These are phyloP conservation scores for Sinocyclocheilus rhinocerous DNA, from an alignment of 2,113 vertebrate genomes.

Conservation along the genomic window DNA sequence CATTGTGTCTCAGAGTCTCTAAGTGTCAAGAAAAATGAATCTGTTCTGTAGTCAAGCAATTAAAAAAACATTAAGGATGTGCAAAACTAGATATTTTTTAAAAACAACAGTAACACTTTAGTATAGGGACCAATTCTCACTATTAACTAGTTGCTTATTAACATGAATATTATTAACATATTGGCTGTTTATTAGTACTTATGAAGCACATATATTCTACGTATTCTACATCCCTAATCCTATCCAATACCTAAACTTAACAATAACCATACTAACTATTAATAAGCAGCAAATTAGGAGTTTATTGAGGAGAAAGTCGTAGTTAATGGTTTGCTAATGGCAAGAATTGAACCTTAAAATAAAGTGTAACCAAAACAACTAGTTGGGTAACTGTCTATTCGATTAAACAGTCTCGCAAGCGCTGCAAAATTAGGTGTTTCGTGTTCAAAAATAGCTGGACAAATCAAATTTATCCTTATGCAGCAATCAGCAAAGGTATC, in stretches of 20 bases:
- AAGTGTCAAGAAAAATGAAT: background rate
- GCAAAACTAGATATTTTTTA: background rate
- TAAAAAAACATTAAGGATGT: conserved; percentile 24
- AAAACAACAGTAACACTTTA: background rate
- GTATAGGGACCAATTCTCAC: too few species aligned
- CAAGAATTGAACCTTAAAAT: too few species aligned
- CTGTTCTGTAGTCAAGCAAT: background rate
- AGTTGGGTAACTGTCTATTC: background rate
- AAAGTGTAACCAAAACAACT: background rate
- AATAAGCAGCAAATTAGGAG: too few species aligned
- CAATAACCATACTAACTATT: too few species aligned
- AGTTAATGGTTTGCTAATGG: too few species aligned
- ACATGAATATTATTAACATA: too few species aligned
- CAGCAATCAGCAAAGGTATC: background rate
- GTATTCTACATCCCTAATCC: too few species aligned
- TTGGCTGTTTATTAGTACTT: too few species aligned
- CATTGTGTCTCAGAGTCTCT: conserved; percentile 21
- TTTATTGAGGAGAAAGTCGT: too few species aligned
- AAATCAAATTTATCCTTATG: background rate
- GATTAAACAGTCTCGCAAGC: background rate
- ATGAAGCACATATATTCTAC: too few species aligned
- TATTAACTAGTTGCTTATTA: too few species aligned
- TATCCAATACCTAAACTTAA: too few species aligned
- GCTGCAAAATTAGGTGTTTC: background rate
- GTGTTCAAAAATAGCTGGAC: background rate